Conservation (phyloP, 2,888 invertebrate species). For the Ceramica pisi region DNA sequence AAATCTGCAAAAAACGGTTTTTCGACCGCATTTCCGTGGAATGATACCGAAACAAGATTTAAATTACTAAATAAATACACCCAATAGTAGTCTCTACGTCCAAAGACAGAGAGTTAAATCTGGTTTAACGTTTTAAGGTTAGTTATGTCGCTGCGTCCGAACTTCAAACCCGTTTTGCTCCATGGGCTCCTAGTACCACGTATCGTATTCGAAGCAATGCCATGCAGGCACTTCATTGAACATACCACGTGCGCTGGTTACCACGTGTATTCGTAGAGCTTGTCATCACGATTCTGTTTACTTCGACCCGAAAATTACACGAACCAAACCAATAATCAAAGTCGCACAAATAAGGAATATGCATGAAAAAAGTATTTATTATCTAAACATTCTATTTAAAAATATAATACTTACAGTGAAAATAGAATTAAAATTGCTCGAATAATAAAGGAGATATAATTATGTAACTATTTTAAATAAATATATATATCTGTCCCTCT, state of each 20-base stretch:
- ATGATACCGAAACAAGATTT: conserved; percentile 6
- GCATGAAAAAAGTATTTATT: too few species aligned
- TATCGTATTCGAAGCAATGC: not conserved
- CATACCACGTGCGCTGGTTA: not conserved
- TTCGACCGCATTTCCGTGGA: too few species aligned
- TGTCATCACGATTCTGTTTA: not conserved
- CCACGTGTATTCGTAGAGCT: not conserved
- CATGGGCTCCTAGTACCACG: conserved; percentile 13
- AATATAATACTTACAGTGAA: too few species aligned
- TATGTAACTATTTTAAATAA: too few species aligned
- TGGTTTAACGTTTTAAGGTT: not conserved
- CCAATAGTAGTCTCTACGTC: not conserved
- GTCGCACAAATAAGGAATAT: too few species aligned
- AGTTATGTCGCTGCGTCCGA: not conserved
- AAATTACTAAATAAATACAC: not conserved
- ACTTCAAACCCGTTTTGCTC: not conserved
- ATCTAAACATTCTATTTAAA: too few species aligned
- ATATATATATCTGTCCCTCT: too few species aligned
- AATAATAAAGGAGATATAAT: too few species aligned
- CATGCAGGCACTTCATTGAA: not conserved
- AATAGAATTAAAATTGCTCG: too few species aligned
- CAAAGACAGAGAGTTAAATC: not conserved
- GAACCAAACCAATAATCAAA: too few species aligned
- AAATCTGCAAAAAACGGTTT: not conserved
- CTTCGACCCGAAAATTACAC: too few species aligned